Conservation (phyloP, 2,888 invertebrate genomes). For the Drosophila fungiperda region DNA sequence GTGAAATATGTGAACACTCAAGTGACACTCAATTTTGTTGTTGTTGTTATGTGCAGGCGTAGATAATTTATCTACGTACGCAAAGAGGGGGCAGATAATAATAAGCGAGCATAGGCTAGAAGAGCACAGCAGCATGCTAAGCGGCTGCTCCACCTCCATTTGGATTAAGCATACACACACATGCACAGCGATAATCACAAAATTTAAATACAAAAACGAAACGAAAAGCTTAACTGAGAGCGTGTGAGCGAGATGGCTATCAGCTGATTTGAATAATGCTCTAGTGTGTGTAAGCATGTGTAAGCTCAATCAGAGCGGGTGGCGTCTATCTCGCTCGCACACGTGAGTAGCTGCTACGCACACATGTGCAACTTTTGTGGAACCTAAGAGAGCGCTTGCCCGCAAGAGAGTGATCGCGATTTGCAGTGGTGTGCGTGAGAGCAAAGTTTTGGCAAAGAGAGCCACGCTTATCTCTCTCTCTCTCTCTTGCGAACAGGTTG, state of each 20-base stretch:
- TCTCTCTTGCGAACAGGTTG: slow-evolving; percentile 45
- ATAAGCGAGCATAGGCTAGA: slow-evolving; percentile 49
- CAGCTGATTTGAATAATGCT: slow-evolving; percentile 67
- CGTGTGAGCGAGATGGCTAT: slow-evolving; percentile 48
- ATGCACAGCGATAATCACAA: slow-evolving; percentile 61
- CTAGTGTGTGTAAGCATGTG: slow-evolving; percentile 30
- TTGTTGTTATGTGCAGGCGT: slow-evolving; percentile 34
- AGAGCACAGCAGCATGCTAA: slow-evolving; percentile 60
- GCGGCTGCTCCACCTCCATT: slow-evolving; percentile 75
- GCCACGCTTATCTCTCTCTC: slow-evolving; percentile 31
- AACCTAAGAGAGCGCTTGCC: slow-evolving; percentile 65
- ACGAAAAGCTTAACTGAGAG: slow-evolving; percentile 8
- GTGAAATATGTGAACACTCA: slow-evolving; percentile 20
- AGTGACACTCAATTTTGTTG: slow-evolving; percentile 48
- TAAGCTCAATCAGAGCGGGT: slow-evolving; percentile 32
- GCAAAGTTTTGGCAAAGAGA: slow-evolving; percentile 42
- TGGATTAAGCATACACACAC: slow-evolving; percentile 62
- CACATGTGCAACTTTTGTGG: slow-evolving; percentile 67
- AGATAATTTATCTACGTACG: slow-evolving; percentile 43
- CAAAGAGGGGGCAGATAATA: slow-evolving; percentile 33
- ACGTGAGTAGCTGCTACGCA: slow-evolving; percentile 29
- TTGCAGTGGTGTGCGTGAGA: slow-evolving; percentile 19
- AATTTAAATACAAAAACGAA: slow-evolving; percentile 72
- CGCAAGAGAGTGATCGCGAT: slow-evolving; percentile 20
- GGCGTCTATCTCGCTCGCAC: slow-evolving; percentile 58